Conservation (phyloP, 2,113 vertebrate species). For the Neogale vison region DNA sequence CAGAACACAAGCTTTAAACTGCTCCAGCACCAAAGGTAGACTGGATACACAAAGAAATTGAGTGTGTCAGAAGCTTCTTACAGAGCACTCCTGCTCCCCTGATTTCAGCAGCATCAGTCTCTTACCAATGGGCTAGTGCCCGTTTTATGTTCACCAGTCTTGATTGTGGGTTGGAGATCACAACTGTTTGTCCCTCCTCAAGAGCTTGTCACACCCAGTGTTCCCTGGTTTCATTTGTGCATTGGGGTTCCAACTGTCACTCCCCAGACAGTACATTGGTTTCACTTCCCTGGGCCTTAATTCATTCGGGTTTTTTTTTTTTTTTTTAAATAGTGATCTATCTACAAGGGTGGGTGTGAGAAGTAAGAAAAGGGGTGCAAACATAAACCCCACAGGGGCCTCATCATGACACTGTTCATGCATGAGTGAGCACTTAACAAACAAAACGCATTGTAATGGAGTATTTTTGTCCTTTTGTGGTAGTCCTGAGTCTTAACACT, state of each 20-base stretch:
- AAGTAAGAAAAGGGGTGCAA: conserved; percentile 46
- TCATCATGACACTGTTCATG: conserved; percentile 15
- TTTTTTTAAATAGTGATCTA: conserved; percentile 68
- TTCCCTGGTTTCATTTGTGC: conserved; percentile 76
- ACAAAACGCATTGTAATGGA: conserved; percentile 53
- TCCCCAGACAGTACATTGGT: conserved; percentile 60
- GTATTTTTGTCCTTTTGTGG: conserved; percentile 61
- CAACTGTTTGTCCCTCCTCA: conserved; percentile 62
- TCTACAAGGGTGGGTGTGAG: conserved; percentile 66
- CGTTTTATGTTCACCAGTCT: conserved; percentile 51
- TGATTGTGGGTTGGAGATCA: conserved; percentile 56
- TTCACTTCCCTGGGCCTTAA: conserved; percentile 75
- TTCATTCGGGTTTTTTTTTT: not conserved
- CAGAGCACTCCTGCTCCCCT: not conserved
- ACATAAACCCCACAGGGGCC: not conserved
- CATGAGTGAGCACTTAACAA: conserved; percentile 69
- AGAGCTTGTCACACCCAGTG: conserved; percentile 66
- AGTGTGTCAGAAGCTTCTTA: not conserved
- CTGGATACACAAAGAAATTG: not conserved
- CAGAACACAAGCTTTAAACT: not conserved
- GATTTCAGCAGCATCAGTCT: not conserved
- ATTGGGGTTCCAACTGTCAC: conserved; percentile 75
- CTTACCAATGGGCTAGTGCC: not conserved
- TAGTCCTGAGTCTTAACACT: conserved; percentile 25
- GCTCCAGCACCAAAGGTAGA: not conserved